Conservation (phyloP, 1,140 invertebrate species). For the Anoplophora glabripennis region DNA sequence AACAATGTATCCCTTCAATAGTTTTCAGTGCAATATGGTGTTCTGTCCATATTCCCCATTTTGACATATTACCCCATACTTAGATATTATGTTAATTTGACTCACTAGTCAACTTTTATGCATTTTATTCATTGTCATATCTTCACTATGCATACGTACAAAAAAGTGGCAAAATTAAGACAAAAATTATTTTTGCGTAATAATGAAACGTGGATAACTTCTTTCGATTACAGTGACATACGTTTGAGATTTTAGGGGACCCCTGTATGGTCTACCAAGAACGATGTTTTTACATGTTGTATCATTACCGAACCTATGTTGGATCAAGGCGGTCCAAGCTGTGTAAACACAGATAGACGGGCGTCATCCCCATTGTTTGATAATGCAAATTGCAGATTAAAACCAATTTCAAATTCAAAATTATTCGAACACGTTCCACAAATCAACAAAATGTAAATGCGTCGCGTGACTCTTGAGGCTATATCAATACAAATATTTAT, state of each 20-base stretch:
- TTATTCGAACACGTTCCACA: conserved; percentile 35
- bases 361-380: conserved; percentile 44
- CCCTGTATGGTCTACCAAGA: conserved; percentile 3
- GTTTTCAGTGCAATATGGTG: too few relatives aligned
- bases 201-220: too few relatives aligned
- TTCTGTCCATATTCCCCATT: too few relatives aligned
- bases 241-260: neutral
- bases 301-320: conserved; percentile 19
- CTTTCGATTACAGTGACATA: too few relatives aligned
- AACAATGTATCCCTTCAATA: too few relatives aligned
- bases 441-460: conserved; percentile 32
- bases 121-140: too few relatives aligned
- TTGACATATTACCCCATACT: too few relatives aligned
- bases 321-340: conserved; percentile 13
- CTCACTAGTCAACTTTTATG: too few relatives aligned
- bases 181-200: too few relatives aligned
- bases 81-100: too few relatives aligned
- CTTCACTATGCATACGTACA: too few relatives aligned
- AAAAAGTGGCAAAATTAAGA: too few relatives aligned
- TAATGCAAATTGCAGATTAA: conserved; percentile 50
- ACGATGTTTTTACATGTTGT: conserved; percentile 21
- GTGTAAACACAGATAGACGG: conserved; percentile 20
- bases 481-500: conserved; percentile 31
- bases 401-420: conserved; percentile 46
- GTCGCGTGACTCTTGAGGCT: conserved; percentile 21